Conservation (phyloP, 2,113 vertebrate species). For the Malaclemys terrapin region DNA sequence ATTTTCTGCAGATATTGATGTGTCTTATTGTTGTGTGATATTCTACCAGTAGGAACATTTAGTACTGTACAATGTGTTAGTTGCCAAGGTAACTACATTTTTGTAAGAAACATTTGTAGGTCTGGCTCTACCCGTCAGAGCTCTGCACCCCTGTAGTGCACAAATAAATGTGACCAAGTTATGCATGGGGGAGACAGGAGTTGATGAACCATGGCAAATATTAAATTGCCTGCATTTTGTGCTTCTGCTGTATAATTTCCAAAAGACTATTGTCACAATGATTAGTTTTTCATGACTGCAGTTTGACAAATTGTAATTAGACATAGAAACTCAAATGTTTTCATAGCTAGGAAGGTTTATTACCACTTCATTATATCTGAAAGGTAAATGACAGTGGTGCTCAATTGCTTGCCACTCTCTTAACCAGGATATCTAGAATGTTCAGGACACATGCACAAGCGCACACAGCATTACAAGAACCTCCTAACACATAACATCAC, state of each 20-base stretch:
- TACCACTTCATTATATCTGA: conserved; percentile 58
- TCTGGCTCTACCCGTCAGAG: conserved; percentile 53
- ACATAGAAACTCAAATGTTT: conserved; percentile 58
- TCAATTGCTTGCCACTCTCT: conserved; percentile 31
- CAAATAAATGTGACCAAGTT: conserved; percentile 66
- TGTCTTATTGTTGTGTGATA: conserved; percentile 36
- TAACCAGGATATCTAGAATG: conserved; percentile 9
- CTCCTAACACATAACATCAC: not conserved
- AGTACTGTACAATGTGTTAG: conserved; percentile 51
- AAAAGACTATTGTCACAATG: conserved; percentile 56
- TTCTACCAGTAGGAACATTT: conserved; percentile 62
- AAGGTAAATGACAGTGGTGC: conserved; percentile 24
- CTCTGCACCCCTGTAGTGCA: conserved; percentile 40
- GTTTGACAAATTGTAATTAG: conserved; percentile 73
- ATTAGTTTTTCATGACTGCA: conserved; percentile 57
- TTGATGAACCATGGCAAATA: conserved; percentile 66
- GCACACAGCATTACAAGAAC: not conserved
- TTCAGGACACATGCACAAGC: not conserved
- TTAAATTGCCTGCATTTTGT: conserved; percentile 63
- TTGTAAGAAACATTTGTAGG: conserved; percentile 24
- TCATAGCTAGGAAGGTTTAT: conserved; percentile 50
- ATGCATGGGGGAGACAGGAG: conserved; percentile 60
- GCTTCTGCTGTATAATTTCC: conserved; percentile 62
- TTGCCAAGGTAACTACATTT: conserved; percentile 69
- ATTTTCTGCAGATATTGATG: conserved; percentile 18